Conservation (phyloP, 2,113 vertebrate species). For the Ammodytes dubius region DNA sequence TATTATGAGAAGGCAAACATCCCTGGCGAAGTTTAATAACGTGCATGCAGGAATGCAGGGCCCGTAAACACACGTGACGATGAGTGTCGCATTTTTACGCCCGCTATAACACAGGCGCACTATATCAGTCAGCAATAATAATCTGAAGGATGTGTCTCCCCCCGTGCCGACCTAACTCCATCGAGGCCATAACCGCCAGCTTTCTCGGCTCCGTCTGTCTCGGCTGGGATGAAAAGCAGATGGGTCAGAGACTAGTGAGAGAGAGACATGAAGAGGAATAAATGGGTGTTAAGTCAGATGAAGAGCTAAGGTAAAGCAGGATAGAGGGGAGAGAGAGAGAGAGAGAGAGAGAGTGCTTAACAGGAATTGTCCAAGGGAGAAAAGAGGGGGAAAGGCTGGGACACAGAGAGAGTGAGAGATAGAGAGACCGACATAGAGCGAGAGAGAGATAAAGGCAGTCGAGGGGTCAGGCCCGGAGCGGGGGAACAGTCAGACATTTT, state of each 20-base stretch:
- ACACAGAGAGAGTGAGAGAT: constrained; percentile 14
- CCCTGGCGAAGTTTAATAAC: constrained; percentile 60
- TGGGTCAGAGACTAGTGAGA: constrained; percentile 53
- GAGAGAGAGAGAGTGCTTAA: constrained; percentile 30
- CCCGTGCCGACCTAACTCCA: constrained; percentile 41
- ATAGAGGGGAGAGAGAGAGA: constrained; percentile 24
- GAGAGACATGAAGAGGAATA: constrained; percentile 49
- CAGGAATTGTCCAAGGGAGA: constrained; percentile 18
- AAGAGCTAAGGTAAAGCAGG: constrained; percentile 32
- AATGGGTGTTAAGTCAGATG: constrained; percentile 77
- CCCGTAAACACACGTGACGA: constrained; percentile 48
- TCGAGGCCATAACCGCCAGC: constrained; percentile 43
- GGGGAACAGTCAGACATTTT: constrained; percentile 89
- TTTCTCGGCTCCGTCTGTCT: constrained; percentile 43
- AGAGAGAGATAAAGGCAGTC: constrained; percentile 82
- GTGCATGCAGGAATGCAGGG: constrained; percentile 68
- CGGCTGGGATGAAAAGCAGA: constrained; percentile 79
- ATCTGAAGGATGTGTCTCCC: constrained; percentile 35
- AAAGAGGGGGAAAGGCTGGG: constrained; percentile 19
- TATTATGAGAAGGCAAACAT: constrained; percentile 80
- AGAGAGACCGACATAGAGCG: constrained; percentile 10
- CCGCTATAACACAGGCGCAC: constrained; percentile 10
- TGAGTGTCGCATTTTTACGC: constrained; percentile 5
- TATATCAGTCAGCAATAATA: constrained; percentile 59
- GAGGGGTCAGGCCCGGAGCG: constrained; percentile 86